Conservation (phyloP, 1,140 invertebrate species). For the Armadillidium nasatum region DNA sequence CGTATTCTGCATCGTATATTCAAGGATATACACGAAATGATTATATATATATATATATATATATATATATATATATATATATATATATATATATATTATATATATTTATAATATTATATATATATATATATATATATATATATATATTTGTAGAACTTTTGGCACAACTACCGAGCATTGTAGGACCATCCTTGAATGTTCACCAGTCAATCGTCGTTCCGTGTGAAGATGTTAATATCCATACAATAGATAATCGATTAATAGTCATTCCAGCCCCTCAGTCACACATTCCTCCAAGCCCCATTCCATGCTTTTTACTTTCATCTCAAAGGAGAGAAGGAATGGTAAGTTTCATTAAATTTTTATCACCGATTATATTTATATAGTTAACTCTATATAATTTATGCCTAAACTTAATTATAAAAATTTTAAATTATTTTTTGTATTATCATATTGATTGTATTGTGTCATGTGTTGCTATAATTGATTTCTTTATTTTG, state of each 20-base stretch:
- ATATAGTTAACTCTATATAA: too few relatives aligned
- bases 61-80: constrained; percentile 28
- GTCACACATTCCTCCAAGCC: constrained; percentile 70
- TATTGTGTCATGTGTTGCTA: background rate
- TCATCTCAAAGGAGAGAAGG: constrained; percentile 71
- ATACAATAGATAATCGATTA: constrained; percentile 39
- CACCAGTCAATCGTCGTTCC: constrained; percentile 72
- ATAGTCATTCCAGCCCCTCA: constrained; percentile 71
- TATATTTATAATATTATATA: constrained; percentile 1
- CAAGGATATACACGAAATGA: too few relatives aligned
- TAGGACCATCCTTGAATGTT: constrained; percentile 65
- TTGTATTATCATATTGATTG: background rate
- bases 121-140: too few relatives aligned
- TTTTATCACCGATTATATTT: background rate
- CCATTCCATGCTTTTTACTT: constrained; percentile 71
- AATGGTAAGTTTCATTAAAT: constrained; percentile 65
- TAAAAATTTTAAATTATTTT: background rate
- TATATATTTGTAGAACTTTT: constrained; percentile 60
- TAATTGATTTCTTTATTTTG: too few relatives aligned
- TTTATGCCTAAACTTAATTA: background rate
- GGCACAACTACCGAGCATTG: constrained; percentile 65
- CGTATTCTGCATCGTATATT: too few relatives aligned
- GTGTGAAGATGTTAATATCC: constrained; percentile 35
- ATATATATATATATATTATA: constrained; percentile 30
- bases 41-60: too few relatives aligned